Evolutionary conservation across 2,888 invertebrate genomes (phyloP), one percentile per base, ranked within the genome.

Genomic region (Chironomus riparius): DNA sequence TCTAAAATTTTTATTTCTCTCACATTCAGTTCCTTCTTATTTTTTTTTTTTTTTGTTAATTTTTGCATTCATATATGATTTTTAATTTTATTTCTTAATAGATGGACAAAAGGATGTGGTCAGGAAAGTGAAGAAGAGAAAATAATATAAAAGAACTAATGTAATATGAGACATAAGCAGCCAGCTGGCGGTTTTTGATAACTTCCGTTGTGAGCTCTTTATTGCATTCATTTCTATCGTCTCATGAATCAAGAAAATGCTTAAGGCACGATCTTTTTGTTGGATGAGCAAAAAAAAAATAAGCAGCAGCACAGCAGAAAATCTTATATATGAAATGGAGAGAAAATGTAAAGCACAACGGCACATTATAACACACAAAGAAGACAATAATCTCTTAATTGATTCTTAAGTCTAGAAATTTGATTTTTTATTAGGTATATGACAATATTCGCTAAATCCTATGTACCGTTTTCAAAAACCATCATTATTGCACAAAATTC

Each of bases 191-290:
- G 21, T 65, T 65, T 65, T 65, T 65, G 65, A 65, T 65, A 22
- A 65, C 65, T 65, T 65, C 65, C 65, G 65, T 65, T 65, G 65
- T 56, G 65, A 65, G 24, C 24, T 21, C 65, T 65, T 65, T 21
- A 24, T 24, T 21, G 21, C 65, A 21, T 24, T 65, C 12, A 10
- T 24, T 22, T 65, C 24, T 65, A 15, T 62, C 62, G 21, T 62
- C 22, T 3, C 21, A 22, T 65, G 65, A 38, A 38, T 38, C 24
- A 24, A 6, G 21, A 65, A 65, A 65, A 65, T 65, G 18, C 65
- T 65, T 5, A 7, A 56, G 6, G 18, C 56, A 56, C 56, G 56
- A 56, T 56, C 65, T 65, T 65, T 65, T 24, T 21, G 7, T 65
- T 24, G 21, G 13, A 22, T 21, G 24, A 24, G 65, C 65, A 21